Conservation (phyloP, 2,797 vertebrate genomes). For the Ibycter americanus region DNA sequence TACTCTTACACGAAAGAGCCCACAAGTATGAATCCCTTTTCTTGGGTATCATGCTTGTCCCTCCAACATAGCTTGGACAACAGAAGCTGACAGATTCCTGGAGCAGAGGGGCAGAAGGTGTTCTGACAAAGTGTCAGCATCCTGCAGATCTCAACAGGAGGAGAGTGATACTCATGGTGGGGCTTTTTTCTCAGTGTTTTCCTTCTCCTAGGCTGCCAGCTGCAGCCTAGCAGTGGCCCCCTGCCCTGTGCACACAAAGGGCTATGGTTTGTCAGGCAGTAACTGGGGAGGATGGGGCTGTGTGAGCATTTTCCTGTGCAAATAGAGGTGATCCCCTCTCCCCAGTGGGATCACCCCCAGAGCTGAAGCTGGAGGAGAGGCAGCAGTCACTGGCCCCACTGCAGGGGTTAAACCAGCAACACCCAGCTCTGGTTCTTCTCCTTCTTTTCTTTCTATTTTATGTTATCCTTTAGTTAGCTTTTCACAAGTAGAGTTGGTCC, state of each 20-base stretch:
- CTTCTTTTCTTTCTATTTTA: not conserved
- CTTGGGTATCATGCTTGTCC: not conserved
- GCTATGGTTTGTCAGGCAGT: not conserved
- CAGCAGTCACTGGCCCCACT: not conserved
- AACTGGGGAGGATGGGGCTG: no score
- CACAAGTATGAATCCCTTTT: not conserved
- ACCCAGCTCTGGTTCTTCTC: not conserved
- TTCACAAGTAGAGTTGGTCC: not conserved
- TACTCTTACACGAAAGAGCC: not conserved
- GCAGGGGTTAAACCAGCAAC: not conserved
- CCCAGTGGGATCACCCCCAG: accelerated
- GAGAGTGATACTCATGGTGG: not conserved
- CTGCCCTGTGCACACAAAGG: not conserved
- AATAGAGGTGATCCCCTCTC: no score
- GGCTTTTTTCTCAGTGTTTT: not conserved
- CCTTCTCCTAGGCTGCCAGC: not conserved
- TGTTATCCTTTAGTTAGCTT: not conserved
- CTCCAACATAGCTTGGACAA: not conserved
- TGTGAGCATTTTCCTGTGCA: no score
- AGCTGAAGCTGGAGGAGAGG: not conserved
- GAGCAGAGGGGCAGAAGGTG: not conserved
- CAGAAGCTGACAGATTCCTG: not conserved
- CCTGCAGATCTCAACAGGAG: not conserved
- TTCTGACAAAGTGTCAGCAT: not conserved
- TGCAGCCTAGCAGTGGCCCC: not conserved